Evolutionary conservation across 2,113 vertebrate genomes (phyloP).

Genomic region (Calonectris borealis): DNA sequence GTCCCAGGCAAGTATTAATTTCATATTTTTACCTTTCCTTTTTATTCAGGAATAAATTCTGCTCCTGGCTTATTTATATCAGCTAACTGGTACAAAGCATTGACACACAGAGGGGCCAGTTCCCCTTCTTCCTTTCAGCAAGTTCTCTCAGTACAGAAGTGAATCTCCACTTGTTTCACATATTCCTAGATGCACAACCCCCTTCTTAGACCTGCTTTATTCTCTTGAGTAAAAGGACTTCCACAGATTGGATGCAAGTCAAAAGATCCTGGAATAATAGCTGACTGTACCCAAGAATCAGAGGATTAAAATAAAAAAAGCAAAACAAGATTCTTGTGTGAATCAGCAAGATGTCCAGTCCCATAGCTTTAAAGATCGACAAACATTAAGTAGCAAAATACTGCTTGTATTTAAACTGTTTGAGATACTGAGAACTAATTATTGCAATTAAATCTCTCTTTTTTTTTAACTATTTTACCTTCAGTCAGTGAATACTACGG

Average conservation of each 20-base stretch:
- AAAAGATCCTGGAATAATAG: background rate
- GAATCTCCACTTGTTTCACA: background rate
- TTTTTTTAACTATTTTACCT: background rate
- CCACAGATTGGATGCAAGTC: background rate
- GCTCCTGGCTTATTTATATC: background rate
- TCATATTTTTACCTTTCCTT: background rate
- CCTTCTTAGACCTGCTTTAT: background rate
- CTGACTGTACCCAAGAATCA: background rate
- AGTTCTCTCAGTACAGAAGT: background rate
- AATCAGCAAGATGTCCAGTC: background rate
- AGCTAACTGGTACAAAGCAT: background rate
- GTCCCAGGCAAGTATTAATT: background rate
- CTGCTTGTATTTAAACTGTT: background rate
- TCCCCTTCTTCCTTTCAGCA: background rate
- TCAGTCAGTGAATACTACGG: background rate
- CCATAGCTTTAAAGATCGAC: background rate
- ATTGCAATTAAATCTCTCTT: background rate
- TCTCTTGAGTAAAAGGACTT: background rate
- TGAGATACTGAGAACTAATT: background rate
- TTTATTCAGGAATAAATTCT: background rate
- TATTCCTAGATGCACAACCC: too few species aligned
- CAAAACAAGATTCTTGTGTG: background rate
- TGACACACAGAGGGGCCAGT: fast-evolving
- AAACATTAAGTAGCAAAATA: background rate
- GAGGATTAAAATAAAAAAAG: background rate